Evolutionary conservation across 1,140 invertebrate genomes (phyloP).

Genomic region (Agraylea sexmaculata): DNA sequence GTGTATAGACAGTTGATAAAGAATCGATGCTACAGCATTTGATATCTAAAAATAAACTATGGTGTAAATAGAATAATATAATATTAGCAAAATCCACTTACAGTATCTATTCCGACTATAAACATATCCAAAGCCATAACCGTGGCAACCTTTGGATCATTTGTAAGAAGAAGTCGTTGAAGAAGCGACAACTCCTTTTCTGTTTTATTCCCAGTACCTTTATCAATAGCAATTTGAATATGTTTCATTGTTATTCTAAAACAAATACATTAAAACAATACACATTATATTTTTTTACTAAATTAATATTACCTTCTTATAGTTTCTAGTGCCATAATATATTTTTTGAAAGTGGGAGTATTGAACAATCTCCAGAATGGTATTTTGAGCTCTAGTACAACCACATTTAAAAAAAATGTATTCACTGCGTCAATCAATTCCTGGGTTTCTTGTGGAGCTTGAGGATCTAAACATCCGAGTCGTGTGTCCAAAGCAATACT

Average conservation of each 20-base stretch:
- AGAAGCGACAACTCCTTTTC: conserved; percentile 29
- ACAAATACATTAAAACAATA: not conserved
- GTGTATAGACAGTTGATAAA: conserved; percentile 67
- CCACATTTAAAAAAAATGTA: conserved; percentile 66
- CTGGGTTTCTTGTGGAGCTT: conserved; percentile 48
- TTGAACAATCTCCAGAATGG: conserved; percentile 70
- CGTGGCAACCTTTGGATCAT: conserved; percentile 56
- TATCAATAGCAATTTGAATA: conserved; percentile 42
- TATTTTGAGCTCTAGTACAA: conserved; percentile 61
- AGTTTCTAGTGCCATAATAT: conserved; percentile 59
- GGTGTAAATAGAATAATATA: not conserved
- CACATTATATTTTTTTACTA: not conserved
- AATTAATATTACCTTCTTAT: conserved; percentile 48
- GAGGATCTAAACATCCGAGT: conserved; percentile 54
- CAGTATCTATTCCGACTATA: conserved; percentile 77
- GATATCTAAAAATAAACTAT: conserved; percentile 50
- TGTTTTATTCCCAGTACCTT: conserved; percentile 29
- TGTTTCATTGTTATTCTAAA: conserved; percentile 49
- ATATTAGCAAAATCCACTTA: conserved; percentile 39
- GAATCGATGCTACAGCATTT: conserved; percentile 59
- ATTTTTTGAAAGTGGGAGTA: conserved; percentile 60
- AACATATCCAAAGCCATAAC: conserved; percentile 73
- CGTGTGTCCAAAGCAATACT: conserved; percentile 67
- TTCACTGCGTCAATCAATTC: conserved; percentile 66
- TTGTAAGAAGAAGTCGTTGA: conserved; percentile 46